Percentiles rank a stretch among this genome's conserved stretches.
Conservation (phyloP, 2,888 invertebrate species). For the Hedychridium roseum region DNA sequence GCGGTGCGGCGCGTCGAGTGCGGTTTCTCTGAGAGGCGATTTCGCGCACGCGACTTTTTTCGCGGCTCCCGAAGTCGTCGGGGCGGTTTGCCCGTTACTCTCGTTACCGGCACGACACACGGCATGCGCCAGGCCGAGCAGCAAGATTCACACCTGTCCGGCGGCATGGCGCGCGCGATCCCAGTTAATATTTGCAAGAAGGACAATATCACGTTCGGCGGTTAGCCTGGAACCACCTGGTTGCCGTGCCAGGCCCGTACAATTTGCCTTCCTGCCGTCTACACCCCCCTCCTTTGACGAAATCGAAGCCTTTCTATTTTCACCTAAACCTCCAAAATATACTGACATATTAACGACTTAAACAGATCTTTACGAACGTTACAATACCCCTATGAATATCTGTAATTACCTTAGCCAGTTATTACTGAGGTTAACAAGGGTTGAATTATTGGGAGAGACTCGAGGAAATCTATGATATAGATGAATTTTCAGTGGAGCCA, state of each 20-base stretch:
- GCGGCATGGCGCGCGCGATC: slow-evolving; percentile 15
- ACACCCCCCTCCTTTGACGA: too few relatives aligned
- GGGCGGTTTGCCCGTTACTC: slow-evolving; percentile 27
- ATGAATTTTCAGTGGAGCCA: neutral
- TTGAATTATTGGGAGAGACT: neutral
- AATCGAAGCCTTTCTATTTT: too few relatives aligned
- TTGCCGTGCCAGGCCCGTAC: slow-evolving; percentile 6
- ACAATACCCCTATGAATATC: too few relatives aligned
- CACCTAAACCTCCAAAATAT: too few relatives aligned
- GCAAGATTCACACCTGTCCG: slow-evolving; percentile 24
- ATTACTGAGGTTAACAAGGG: neutral
- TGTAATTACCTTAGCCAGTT: too few relatives aligned
- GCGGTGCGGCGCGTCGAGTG: too few relatives aligned
- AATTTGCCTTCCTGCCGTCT: too few relatives aligned
- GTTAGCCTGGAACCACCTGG: slow-evolving; percentile 34
- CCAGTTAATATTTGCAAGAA: slow-evolving; percentile 33
- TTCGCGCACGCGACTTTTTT: too few relatives aligned
- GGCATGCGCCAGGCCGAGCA: slow-evolving; percentile 21
- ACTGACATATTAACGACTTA: too few relatives aligned
- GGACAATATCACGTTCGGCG: slow-evolving; percentile 35
- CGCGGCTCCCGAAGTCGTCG: too few relatives aligned
- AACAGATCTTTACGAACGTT: too few relatives aligned
- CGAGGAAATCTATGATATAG: neutral
- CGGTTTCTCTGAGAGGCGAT: too few relatives aligned
- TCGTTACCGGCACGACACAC: slow-evolving; percentile 12